Evolutionary conservation across 2,888 invertebrate genomes (phyloP), one percentile per base, ranked within the genome.

Genomic region (Cataglyphis albicans): DNA sequence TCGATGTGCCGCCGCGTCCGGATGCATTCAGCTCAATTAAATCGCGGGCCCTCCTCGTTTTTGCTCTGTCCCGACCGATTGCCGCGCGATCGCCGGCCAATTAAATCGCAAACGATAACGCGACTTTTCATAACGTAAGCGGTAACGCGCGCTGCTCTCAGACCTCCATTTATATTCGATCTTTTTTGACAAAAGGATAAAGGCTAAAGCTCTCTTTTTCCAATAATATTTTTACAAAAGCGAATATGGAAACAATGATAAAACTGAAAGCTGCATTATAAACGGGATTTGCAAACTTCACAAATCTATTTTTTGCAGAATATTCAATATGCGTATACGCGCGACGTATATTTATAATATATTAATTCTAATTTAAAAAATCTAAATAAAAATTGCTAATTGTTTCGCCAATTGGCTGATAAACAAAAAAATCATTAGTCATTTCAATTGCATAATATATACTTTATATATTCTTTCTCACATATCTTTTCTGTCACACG

Each of bases 11-110:
- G 65, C 32, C 41, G 70, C 73, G 68, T 63, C 70, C 76, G 68
- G 25, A 52, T 73, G 83, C 83, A 87, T 90, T 88, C 85, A 87
- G 83, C 84, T 84, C 72, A 76, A 87, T 89, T 87, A 87, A 89
- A 86, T 84, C 83, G 74, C 44, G 63, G 63, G 81, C 75, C 41
- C 38, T 32, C 10, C 61, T 80, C 65, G 61, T 70, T 84, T 57
- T 81, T 38, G 18, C 32, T 74, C 78, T 81, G 64, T 74, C n/a
- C 29, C 63, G 63, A 73, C 44, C 29, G 29, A 67, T 29, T 29
- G 63, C 55, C 63, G 25, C 64, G 38, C 68, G 57, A 67, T 64
- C 38, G 81, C 48, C 72, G 75, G 73, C 63, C 75, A 80, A 85
- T 87, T 83, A 85, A 80, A 85, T 78, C 78, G 74, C 63, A 57